These are phyloP conservation scores for Sclerurus mexicanus DNA, from an alignment of 2,113 vertebrate genomes.

Conservation along the genomic window DNA sequence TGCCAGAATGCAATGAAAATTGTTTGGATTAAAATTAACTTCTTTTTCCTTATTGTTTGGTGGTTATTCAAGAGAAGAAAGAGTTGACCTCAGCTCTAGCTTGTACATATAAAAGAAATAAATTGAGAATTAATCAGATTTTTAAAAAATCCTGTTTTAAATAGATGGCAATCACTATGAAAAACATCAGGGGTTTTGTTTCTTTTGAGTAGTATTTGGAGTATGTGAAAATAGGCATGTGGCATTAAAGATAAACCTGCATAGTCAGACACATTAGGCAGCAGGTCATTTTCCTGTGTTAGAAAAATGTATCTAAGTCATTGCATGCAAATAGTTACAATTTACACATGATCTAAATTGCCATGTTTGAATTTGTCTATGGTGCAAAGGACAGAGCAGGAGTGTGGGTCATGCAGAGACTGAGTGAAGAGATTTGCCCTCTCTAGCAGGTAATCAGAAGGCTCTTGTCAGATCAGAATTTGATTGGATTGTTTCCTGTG, in stretches of 20 bases:
- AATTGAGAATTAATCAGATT: background rate
- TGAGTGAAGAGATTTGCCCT: background rate
- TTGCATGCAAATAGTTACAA: background rate
- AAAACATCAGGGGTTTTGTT: background rate
- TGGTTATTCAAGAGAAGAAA: background rate
- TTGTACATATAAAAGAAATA: background rate
- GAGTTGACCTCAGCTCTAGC: background rate
- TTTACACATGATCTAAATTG: background rate
- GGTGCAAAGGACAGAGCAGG: background rate
- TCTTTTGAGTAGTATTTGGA: background rate
- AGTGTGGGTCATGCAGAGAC: background rate
- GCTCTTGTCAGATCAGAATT: background rate
- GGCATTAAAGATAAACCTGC: constrained; percentile 43
- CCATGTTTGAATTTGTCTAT: background rate
- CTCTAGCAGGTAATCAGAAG: background rate
- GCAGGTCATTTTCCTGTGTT: constrained; percentile 16
- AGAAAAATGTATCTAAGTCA: background rate
- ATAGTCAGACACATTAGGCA: background rate
- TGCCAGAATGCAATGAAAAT: background rate
- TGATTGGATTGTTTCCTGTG: background rate
- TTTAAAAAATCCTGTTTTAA: background rate
- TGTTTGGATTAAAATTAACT: background rate
- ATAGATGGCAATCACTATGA: constrained; percentile 5
- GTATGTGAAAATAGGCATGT: background rate
- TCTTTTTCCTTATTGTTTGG: background rate